A percentile compares a stretch with the other conserved stretches of the same genome.
phyloP scores from a whole-genome alignment of 1,140 invertebrate genomes.

The Calliopsis andreniformis region DNA sequence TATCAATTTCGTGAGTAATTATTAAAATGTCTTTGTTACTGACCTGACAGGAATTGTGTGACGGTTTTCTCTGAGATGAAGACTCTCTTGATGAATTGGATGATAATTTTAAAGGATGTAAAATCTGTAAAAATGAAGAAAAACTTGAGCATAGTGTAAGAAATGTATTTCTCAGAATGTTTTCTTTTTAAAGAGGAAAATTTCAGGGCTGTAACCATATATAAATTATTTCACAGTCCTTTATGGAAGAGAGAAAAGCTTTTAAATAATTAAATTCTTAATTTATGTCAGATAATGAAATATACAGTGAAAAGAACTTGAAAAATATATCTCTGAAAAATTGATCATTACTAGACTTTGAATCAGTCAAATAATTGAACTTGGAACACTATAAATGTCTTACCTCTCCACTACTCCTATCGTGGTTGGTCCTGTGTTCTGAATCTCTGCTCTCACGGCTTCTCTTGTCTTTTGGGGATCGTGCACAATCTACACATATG shows the following conservation, averaged over 20 bases:
- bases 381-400: constrained; percentile 68
- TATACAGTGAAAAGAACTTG: neutral
- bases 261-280: neutral
- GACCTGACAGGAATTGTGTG: constrained; percentile 85
- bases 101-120: constrained; percentile 84
- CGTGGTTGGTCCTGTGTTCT: constrained; percentile 92
- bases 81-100: constrained; percentile 84
- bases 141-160: too few species aligned
- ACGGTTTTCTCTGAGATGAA: constrained; percentile 83
- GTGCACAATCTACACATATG: constrained; percentile 85
- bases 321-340: neutral
- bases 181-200: too few species aligned
- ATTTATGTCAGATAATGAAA: constrained; percentile 1
- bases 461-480: constrained; percentile 92
- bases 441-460: constrained; percentile 88
- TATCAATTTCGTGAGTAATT: constrained; percentile 10
- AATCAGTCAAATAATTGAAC: neutral
- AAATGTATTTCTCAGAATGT: too few species aligned
- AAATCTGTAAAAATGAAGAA: constrained; percentile 75
- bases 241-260: neutral
- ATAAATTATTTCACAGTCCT: constrained; percentile 33
- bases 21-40: constrained; percentile 47
- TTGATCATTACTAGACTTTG: neutral
- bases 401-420: constrained; percentile 89
- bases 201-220: constrained; percentile 26